Conservation (phyloP, 2,797 vertebrate genomes). For the Muscicapa striata region DNA sequence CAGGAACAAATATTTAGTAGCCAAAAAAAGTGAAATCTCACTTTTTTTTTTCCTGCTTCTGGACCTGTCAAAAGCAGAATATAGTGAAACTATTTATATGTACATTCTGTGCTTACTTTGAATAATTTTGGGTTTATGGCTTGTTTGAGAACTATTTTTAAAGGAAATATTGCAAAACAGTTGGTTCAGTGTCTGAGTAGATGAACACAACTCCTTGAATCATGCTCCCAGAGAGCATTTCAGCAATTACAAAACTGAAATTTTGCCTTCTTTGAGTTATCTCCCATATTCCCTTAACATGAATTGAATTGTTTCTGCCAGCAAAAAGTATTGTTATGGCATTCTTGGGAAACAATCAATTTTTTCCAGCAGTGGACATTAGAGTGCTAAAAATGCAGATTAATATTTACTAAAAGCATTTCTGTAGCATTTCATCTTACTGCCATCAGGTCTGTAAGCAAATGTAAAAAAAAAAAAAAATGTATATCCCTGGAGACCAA, state of each 20-base stretch:
- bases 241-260: background rate
- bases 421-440: background rate
- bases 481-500: background rate
- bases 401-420: conserved; percentile 21
- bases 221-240: background rate
- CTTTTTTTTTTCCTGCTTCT: background rate
- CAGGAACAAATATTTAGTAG: background rate
- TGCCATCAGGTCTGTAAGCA: background rate
- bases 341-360: conserved; percentile 36
- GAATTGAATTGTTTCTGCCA: background rate
- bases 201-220: conserved; percentile 23
- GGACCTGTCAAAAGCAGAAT: background rate
- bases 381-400: conserved; percentile 4
- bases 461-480: background rate
- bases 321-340: background rate
- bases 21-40: background rate
- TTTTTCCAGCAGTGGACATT: background rate
- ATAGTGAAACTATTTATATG: background rate
- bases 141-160: conserved; percentile 20
- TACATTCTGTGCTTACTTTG: background rate
- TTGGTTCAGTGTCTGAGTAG: background rate
- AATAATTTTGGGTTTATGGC: background rate
- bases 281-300: background rate
- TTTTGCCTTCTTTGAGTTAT: conserved; percentile 22
- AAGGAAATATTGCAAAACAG: background rate